Base-by-base conservation (phyloP, 2,797 vertebrate genomes). In the Dendrocincla tyrannina region DNA sequence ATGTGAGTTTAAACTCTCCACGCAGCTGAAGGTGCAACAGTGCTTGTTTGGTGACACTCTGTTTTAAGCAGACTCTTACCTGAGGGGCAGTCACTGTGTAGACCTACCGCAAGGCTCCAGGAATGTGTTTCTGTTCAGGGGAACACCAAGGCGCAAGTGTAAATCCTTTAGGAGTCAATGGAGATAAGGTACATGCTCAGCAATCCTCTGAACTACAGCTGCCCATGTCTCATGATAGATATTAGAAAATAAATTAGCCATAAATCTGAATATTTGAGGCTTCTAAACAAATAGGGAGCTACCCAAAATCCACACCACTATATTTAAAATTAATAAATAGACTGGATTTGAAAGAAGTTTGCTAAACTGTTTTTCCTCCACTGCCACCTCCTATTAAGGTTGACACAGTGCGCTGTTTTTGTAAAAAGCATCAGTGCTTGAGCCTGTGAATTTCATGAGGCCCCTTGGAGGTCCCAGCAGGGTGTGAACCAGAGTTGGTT, bases 51-150 rank as follows among this genome's bases (percentile, higher is more conserved):
- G 5, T 23, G 39, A 27, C 5, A 3, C 11, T 79, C n/a, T 73
- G 52, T 9, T 74, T 67, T 11, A 33, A 22, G 33, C 7, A 60
- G 47, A 35, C 6, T 20, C 44, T 42, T 42, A 13, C 18, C 4
- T 3, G n/a, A 15, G 60, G 33, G 16, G 13, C 66, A 74, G 11
- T 39, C 32, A 56, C 53, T 0, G 0, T 24, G n/a, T 9, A 46
- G 28, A 59, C 22, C 56, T 11, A 19, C 18, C 4, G 4, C 35
- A 49, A 81, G 10, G 25, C 35, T 44, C 55, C 62, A 39, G 50
- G 44, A 55, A n/a, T 28, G 23, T 50, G 19, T 17, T 49, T 68
- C 60, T 63, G 18, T 62, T 24, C 42, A 58, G 52, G 9, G 20
- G 14, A 69, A n/a, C 46, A 53, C 25, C 17, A 22, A 73, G 30